phyloP scores from a whole-genome alignment of 2,113 vertebrate species.

The Triplophysa tibetana region DNA sequence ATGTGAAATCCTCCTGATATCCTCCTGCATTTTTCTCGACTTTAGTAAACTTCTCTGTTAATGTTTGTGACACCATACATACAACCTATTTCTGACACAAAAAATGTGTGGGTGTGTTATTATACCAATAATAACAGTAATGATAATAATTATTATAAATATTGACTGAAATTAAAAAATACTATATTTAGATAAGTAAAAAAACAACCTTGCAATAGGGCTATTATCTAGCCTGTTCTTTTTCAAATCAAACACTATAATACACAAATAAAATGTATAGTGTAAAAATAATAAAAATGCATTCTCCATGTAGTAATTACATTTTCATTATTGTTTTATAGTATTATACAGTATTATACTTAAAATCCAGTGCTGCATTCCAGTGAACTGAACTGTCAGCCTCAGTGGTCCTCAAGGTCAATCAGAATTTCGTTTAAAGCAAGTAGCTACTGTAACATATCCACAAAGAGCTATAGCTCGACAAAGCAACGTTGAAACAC shows the following conservation, averaged over 20 bases:
- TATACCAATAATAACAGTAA: not conserved
- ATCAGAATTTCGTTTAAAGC: slow-evolving; percentile 2
- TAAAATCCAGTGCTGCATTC: not conserved
- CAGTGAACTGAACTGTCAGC: slow-evolving; percentile 1
- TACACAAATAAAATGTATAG: not conserved
- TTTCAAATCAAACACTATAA: not conserved
- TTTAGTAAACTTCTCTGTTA: not conserved
- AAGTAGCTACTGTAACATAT: not conserved
- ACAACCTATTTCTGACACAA: not conserved
- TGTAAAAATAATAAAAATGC: too few relatives aligned
- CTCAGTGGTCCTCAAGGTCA: not conserved
- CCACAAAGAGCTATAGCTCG: not conserved
- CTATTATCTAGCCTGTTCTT: too few relatives aligned
- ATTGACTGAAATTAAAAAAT: too few relatives aligned
- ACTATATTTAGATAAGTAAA: too few relatives aligned
- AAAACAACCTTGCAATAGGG: too few relatives aligned
- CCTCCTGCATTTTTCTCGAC: not conserved
- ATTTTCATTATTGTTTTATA: too few relatives aligned
- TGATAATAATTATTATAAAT: too few relatives aligned
- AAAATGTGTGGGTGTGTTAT: not conserved
- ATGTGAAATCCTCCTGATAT: too few relatives aligned
- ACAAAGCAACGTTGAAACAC: not conserved
- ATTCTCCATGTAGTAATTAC: too few relatives aligned
- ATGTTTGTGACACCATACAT: not conserved
- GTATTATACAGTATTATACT: too few relatives aligned